Percentiles rank a stretch among this genome's conserved stretches.
Evolutionary conservation across 1,140 invertebrate genomes (phyloP).

Genomic region (Neodiprion virginianus): DNA sequence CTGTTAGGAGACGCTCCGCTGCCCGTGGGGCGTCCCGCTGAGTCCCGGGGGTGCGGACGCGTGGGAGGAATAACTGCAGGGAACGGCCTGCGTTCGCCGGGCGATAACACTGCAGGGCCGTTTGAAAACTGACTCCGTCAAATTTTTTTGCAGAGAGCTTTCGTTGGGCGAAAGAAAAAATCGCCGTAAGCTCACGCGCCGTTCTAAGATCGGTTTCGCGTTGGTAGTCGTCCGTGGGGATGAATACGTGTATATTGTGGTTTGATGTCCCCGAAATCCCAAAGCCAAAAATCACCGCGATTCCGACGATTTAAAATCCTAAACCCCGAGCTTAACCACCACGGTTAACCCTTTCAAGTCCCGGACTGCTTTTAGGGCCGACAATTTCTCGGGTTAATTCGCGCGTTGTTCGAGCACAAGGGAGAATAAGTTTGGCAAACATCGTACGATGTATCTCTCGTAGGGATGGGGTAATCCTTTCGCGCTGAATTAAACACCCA

Average conservation of each 20-base stretch:
- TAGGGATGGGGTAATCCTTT: constrained; percentile 47
- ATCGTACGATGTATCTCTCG: background rate
- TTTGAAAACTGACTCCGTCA: too few relatives aligned
- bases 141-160: too few relatives aligned
- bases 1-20: constrained; percentile 54
- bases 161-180: too few relatives aligned
- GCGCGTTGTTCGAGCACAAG: constrained; percentile 30
- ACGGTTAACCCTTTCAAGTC: background rate
- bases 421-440: constrained; percentile 37
- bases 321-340: too few relatives aligned
- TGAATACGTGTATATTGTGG: too few relatives aligned
- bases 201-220: background rate
- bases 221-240: too few relatives aligned
- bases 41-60: constrained; percentile 29
- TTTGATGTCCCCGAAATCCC: too few relatives aligned
- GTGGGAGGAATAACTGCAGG: constrained; percentile 14
- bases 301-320: too few relatives aligned
- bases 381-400: constrained; percentile 33
- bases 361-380: background rate
- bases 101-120: background rate
- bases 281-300: too few relatives aligned
- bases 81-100: constrained; percentile 10
- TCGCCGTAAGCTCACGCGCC: too few relatives aligned
- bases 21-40: constrained; percentile 45
- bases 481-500: constrained; percentile 52